Evolutionary conservation across 2,888 invertebrate genomes (phyloP), one percentile per base, ranked within the genome.

Genomic region (Neoscelio sp.): DNA sequence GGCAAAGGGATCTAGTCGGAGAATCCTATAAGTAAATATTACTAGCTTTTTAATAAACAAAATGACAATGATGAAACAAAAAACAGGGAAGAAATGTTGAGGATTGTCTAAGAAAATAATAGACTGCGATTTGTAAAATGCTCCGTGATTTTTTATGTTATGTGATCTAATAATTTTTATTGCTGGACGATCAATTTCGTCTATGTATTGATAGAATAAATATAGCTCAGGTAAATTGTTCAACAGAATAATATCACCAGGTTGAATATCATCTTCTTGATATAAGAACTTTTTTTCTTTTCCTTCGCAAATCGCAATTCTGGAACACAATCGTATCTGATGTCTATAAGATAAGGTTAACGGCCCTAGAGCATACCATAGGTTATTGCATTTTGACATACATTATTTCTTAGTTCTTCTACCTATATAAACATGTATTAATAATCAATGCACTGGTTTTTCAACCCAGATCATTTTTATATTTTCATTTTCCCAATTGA

Each of bases 241-340:
- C 5, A 80, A 33, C 4, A 54, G 26, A 30, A 80, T 23, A 26
- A 67, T 64, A 65, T 42, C 7, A 26, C 75, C 77, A 23, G 68
- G 58, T 35, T 48, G 18, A 7, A 79, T 50, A 26, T 33, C 30
- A 58, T 77, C 67, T 20, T 77, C 56, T 33, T 60, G 54, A 30
- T 75, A 78, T 3, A 82, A 58, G 28, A 76, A 80, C 7, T 54
- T 62, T 70, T 65, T 76, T 48, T 40, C 33, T 46, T 26, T 33
- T 56, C 30, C 30, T 38, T 48, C 12, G 12, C 17, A 56, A 46
- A 77, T 10, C 80, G 81, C 8, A 79, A 83, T 30, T 60, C 13
- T 44, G 20, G 13, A 35, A 82, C 78, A 42, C 62, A 81, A 18
- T 8, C 30, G 23, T 1, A 30, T 46, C 28, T 73, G 54, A 5